phyloP scores from a whole-genome alignment of 2,113 vertebrate species.

The Leuciscus idus region DNA sequence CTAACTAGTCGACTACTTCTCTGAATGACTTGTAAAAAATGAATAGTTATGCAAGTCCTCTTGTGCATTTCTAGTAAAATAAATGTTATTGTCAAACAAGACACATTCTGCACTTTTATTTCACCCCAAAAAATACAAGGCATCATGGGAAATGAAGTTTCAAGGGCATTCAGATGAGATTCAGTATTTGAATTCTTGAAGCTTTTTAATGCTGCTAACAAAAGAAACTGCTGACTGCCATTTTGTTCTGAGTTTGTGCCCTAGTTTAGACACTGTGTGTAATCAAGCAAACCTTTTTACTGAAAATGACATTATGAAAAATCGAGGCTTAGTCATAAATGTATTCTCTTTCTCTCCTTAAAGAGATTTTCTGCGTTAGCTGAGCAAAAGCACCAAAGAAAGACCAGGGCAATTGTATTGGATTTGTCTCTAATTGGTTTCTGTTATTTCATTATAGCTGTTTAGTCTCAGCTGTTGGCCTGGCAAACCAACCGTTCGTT shows the following conservation, averaged over 20 bases:
- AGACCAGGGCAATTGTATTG: conserved; percentile 40
- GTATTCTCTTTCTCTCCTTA: conserved; percentile 49
- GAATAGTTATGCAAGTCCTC: not conserved
- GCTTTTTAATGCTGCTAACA: conserved; percentile 52
- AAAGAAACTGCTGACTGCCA: conserved; percentile 63
- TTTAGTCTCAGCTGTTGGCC: conserved; percentile 70
- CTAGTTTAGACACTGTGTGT: conserved; percentile 61
- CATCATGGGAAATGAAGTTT: conserved; percentile 69
- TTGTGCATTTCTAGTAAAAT: conserved; percentile 27
- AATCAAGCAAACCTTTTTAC: conserved; percentile 65
- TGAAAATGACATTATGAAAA: conserved; percentile 55
- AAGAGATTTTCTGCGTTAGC: conserved; percentile 56
- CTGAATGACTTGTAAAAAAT: not conserved
- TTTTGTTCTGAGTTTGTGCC: conserved; percentile 62
- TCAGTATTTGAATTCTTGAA: conserved; percentile 22
- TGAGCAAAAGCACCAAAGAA: conserved; percentile 56
- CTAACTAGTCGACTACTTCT: not conserved
- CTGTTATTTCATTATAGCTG: conserved; percentile 66
- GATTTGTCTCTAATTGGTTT: conserved; percentile 61
- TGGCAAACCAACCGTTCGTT: conserved; percentile 63
- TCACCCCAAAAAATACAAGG: conserved; percentile 40
- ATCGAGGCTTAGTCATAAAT: not conserved
- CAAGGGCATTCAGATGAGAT: conserved; percentile 63
- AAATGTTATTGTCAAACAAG: not conserved
- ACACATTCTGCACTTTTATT: not conserved